Percentiles rank a stretch among this genome's conserved stretches.
Evolutionary conservation across 2,113 vertebrate genomes (phyloP).

Genomic region (Artemisiospiza belli): DNA sequence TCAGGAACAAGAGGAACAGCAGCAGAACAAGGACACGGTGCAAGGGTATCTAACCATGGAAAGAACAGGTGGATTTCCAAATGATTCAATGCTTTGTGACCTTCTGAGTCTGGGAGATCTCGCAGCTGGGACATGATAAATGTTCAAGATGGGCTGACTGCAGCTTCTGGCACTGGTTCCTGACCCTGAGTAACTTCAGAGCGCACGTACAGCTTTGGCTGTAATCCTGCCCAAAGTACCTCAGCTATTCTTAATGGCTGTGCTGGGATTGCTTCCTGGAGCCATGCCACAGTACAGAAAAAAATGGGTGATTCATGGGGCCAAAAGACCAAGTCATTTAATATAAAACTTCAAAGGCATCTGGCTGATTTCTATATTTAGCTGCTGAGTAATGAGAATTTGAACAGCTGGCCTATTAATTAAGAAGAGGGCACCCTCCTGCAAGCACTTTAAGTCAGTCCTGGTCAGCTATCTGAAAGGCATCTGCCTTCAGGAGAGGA

Average conservation of each 20-base stretch:
- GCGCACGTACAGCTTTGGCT: not conserved
- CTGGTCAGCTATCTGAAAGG: not conserved
- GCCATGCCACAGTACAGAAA: not conserved
- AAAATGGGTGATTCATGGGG: not conserved
- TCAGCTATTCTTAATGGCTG: not conserved
- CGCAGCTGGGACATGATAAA: not conserved
- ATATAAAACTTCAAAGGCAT: conserved; percentile 39
- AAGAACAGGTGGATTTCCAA: not conserved
- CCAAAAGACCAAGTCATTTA: not conserved
- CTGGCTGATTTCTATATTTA: conserved; percentile 24
- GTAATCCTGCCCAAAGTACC: not conserved
- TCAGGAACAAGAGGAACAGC: not conserved
- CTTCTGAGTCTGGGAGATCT: not conserved
- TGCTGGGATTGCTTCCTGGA: not conserved
- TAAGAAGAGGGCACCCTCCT: not conserved
- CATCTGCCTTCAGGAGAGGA: not conserved
- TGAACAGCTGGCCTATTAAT: not conserved
- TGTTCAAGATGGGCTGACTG: not conserved
- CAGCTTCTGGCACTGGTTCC: not conserved
- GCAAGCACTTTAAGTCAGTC: not conserved
- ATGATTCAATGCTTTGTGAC: not conserved
- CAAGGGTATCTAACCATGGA: not conserved
- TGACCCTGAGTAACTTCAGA: not conserved
- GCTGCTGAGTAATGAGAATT: not conserved
- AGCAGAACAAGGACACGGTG: not conserved